These are phyloP conservation scores for Philypnodon macrostomus DNA, from an alignment of 2,797 vertebrate genomes.

Conservation along the genomic window DNA sequence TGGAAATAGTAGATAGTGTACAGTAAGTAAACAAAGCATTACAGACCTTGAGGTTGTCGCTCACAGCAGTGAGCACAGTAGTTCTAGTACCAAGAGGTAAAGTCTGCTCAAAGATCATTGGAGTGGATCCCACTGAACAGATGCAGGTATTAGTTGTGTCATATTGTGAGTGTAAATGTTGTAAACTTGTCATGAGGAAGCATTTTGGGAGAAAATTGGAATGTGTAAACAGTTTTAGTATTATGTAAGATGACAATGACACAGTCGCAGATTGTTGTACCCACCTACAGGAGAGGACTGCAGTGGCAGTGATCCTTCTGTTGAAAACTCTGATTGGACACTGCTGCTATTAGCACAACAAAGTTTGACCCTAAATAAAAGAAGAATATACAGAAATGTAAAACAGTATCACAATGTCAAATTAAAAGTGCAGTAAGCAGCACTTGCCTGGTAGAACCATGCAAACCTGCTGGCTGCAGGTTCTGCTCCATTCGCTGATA, in stretches of 20 bases:
- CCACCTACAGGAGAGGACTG: conserved; percentile 84
- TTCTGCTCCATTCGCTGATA: conserved; percentile 92
- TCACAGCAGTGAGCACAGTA: conserved; percentile 65
- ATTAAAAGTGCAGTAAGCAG: neutral
- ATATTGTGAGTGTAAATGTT: no score
- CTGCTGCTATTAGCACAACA: conserved; percentile 73
- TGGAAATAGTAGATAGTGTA: no score
- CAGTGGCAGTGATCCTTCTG: conserved; percentile 80
- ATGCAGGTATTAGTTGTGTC: no score
- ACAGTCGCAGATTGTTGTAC: neutral
- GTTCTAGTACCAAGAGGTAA: conserved; percentile 71
- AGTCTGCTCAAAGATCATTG: conserved; percentile 78
- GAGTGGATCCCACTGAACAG: conserved; percentile 82
- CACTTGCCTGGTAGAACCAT: conserved; percentile 77
- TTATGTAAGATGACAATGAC: no score
- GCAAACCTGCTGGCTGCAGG: conserved; percentile 77
- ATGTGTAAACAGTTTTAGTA: neutral
- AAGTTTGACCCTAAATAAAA: conserved; percentile 71
- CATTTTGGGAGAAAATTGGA: neutral
- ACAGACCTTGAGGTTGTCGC: conserved; percentile 80
- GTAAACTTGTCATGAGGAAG: no score
- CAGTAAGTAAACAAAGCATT: neutral
- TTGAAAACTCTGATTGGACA: conserved; percentile 71
- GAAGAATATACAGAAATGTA: conserved; percentile 10
- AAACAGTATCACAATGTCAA: no score